Evolutionary conservation across 2,797 vertebrate genomes (phyloP).

Genomic region (Oceanodroma leucorhoa): DNA sequence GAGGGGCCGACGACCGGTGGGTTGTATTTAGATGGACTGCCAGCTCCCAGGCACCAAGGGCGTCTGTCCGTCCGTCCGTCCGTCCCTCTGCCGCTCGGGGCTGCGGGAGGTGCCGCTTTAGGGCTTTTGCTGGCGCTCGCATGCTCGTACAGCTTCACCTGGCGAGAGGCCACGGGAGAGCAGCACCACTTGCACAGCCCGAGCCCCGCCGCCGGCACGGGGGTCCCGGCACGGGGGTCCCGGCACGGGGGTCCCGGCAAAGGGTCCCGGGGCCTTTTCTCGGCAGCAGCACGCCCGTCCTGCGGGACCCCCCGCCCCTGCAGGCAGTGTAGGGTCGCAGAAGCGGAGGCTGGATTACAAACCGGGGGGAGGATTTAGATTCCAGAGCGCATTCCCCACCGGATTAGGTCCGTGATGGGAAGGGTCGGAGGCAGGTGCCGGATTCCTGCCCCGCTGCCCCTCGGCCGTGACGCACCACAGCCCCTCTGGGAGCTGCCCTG

Average conservation of each 20-base stretch:
- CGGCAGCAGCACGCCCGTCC: fast-evolving
- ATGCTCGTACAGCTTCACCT: too few species aligned
- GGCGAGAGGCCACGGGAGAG: not conserved
- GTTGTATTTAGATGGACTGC: not conserved
- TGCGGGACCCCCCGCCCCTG: not conserved
- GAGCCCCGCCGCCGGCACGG: fast-evolving
- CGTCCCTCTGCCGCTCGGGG: fast-evolving
- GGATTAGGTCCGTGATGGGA: not conserved
- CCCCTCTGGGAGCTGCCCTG: not conserved
- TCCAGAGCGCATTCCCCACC: not conserved
- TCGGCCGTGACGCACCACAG: fast-evolving
- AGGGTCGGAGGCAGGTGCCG: not conserved
- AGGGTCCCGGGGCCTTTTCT: not conserved
- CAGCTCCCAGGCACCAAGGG: not conserved
- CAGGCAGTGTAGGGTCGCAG: not conserved
- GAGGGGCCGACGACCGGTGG: fast-evolving
- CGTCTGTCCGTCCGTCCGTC: not conserved
- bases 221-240: not conserved
- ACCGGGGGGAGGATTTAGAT: not conserved
- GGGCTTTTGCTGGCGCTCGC: not conserved
- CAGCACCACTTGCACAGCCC: fast-evolving
- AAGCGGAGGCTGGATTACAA: not conserved
- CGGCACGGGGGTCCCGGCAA: not conserved
- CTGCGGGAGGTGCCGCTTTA: not conserved
- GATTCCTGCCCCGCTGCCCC: not conserved